Percentiles rank a stretch among this genome's conserved stretches.
Conservation (phyloP, 2,888 invertebrate species). For the Coelinius sp. region DNA sequence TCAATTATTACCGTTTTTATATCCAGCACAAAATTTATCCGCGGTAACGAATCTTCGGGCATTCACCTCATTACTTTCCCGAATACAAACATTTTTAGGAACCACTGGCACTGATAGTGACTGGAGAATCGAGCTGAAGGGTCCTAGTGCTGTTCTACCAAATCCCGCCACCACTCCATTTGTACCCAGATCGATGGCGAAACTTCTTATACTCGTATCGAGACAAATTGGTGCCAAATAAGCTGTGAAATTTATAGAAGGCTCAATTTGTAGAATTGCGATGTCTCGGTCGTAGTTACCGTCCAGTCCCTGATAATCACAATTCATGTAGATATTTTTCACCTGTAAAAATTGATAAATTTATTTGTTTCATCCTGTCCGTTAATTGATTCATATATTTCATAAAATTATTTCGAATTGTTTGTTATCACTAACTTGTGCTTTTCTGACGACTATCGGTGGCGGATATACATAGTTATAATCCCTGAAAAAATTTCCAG, state of each 20-base stretch:
- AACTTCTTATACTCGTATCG: constrained; percentile 52
- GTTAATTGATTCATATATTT: not conserved
- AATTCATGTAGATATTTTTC: constrained; percentile 56
- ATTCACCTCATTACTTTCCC: constrained; percentile 40
- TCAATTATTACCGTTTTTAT: constrained; percentile 61
- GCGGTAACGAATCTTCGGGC: constrained; percentile 58
- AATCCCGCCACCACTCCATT: constrained; percentile 66
- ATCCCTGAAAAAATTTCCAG: constrained; percentile 66
- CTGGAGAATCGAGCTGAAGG: constrained; percentile 59
- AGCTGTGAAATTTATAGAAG: constrained; percentile 56
- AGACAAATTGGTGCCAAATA: constrained; percentile 61
- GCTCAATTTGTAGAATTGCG: constrained; percentile 58
- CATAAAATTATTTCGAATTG: not conserved
- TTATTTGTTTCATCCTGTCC: not conserved
- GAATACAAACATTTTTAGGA: constrained; percentile 54
- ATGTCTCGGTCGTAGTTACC: constrained; percentile 64
- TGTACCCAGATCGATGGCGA: constrained; percentile 55
- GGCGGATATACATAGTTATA: constrained; percentile 50
- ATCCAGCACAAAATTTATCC: constrained; percentile 69
- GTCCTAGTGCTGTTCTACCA: constrained; percentile 60
- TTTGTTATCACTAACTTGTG: constrained; percentile 40
- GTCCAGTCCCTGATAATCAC: constrained; percentile 57
- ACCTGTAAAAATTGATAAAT: constrained; percentile 56
- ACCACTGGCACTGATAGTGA: constrained; percentile 62
- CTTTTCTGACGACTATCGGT: constrained; percentile 50